A percentile compares a stretch with the other conserved stretches of the same genome.
These are phyloP conservation scores for Amiota minor DNA, from an alignment of 2,888 invertebrate genomes.

Conservation along the genomic window DNA sequence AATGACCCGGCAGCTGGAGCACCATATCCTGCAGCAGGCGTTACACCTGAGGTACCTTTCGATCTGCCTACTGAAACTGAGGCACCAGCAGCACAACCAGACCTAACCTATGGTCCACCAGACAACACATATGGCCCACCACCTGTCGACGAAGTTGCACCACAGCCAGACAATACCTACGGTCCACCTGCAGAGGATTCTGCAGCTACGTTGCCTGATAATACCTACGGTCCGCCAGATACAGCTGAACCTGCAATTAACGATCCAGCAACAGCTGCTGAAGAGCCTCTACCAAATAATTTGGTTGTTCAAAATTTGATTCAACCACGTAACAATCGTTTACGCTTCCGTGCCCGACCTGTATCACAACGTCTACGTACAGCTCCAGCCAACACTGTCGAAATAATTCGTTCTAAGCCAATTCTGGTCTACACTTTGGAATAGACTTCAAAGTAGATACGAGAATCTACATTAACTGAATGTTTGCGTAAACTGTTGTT, in stretches of 20 bases:
- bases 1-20: slow-evolving; percentile 50
- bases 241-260: slow-evolving; percentile 43
- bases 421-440: slow-evolving; percentile 61
- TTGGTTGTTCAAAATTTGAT: slow-evolving; percentile 55
- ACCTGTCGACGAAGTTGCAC: slow-evolving; percentile 27
- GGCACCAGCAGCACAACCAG: slow-evolving; percentile 49
- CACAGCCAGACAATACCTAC: slow-evolving; percentile 55
- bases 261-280: slow-evolving; percentile 41
- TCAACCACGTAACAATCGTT: slow-evolving; percentile 54
- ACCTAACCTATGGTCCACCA: slow-evolving; percentile 58
- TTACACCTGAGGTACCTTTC: slow-evolving; percentile 63
- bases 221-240: slow-evolving; percentile 24
- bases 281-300: slow-evolving; percentile 25
- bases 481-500: neutral
- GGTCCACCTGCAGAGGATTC: slow-evolving; percentile 54
- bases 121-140: slow-evolving; percentile 54
- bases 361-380: slow-evolving; percentile 50
- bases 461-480: neutral
- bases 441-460: slow-evolving; percentile 17
- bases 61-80: slow-evolving; percentile 65
- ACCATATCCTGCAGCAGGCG: slow-evolving; percentile 65
- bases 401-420: slow-evolving; percentile 60
- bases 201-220: slow-evolving; percentile 38
- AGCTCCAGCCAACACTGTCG: slow-evolving; percentile 42
- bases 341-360: slow-evolving; percentile 49